Evolutionary conservation across 2,888 invertebrate species (phyloP).

Genomic region (Polymixis flavicincta): DNA sequence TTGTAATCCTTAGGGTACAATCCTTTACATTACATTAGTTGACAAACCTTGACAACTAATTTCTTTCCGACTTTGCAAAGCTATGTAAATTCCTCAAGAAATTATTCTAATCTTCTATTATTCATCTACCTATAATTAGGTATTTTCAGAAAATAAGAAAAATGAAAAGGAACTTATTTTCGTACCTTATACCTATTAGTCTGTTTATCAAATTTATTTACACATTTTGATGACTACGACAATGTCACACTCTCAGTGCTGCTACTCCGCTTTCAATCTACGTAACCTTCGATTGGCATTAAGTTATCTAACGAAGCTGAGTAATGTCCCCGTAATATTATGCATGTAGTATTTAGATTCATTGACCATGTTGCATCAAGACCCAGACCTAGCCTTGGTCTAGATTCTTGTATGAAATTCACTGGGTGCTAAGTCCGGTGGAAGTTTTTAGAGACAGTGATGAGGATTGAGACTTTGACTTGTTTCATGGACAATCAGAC

Average conservation of each 20-base stretch:
- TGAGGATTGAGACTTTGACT: neutral
- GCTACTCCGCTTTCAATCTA: neutral
- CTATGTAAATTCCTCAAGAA: neutral
- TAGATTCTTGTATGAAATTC: slow-evolving; percentile 31
- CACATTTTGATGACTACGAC: neutral
- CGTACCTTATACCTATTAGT: neutral
- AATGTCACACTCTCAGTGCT: slow-evolving; percentile 9
- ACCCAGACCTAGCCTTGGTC: slow-evolving; percentile 44
- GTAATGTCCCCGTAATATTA: slow-evolving; percentile 35
- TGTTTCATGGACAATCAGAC: no score
- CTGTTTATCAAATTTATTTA: no score
- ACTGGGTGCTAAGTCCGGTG: neutral
- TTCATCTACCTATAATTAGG: neutral
- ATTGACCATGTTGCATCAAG: slow-evolving; percentile 33
- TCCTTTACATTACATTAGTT: no score
- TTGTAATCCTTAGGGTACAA: no score
- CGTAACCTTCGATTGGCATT: slow-evolving; percentile 48
- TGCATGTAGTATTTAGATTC: slow-evolving; percentile 45
- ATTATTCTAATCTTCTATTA: neutral
- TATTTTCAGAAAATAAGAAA: neutral
- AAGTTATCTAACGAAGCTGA: slow-evolving; percentile 35
- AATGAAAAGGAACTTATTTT: neutral
- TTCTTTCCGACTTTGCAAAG: neutral
- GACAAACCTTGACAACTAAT: neutral
- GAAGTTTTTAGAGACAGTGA: slow-evolving; percentile 5